A percentile compares a stretch with the other conserved stretches of the same genome.
Conservation (phyloP, 2,113 vertebrate genomes). For the Perca schrenkii region DNA sequence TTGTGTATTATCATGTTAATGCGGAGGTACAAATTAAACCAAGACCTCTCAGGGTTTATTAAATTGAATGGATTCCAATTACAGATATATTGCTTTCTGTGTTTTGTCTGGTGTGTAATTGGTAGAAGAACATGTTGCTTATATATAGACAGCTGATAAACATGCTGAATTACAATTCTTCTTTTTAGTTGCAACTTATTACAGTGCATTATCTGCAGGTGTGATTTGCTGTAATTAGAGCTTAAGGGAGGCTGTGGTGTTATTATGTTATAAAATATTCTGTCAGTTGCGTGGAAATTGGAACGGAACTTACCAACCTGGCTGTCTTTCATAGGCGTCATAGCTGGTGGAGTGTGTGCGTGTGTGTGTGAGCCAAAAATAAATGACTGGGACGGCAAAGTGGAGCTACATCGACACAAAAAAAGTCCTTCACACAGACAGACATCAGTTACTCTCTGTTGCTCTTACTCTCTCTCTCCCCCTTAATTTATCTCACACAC, state of each 20-base stretch:
- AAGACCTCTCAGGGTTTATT: constrained; percentile 65
- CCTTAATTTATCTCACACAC: too few relatives aligned
- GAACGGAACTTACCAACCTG: constrained; percentile 18
- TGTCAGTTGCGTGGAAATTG: neutral
- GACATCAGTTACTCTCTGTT: neutral
- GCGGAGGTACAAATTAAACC: constrained; percentile 60
- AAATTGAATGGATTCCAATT: constrained; percentile 58
- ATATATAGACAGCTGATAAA: too few relatives aligned
- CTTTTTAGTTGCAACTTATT: neutral
- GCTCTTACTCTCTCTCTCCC: neutral
- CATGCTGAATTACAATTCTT: neutral
- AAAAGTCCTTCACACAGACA: neutral
- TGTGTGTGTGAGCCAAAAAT: constrained; percentile 34
- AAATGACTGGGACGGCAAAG: constrained; percentile 18
- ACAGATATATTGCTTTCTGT: neutral
- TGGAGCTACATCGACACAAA: neutral
- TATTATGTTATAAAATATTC: neutral
- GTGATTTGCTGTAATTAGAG: too few relatives aligned
- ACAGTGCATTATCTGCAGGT: neutral
- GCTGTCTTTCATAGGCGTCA: constrained; percentile 22
- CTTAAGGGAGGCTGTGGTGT: neutral
- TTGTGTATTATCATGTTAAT: constrained; percentile 77
- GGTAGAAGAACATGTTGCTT: neutral
- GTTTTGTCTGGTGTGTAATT: neutral
- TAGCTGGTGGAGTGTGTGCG: constrained; percentile 18